Base-by-base conservation (phyloP, 2,888 invertebrate genomes). In the Heteromurus nitidus region DNA sequence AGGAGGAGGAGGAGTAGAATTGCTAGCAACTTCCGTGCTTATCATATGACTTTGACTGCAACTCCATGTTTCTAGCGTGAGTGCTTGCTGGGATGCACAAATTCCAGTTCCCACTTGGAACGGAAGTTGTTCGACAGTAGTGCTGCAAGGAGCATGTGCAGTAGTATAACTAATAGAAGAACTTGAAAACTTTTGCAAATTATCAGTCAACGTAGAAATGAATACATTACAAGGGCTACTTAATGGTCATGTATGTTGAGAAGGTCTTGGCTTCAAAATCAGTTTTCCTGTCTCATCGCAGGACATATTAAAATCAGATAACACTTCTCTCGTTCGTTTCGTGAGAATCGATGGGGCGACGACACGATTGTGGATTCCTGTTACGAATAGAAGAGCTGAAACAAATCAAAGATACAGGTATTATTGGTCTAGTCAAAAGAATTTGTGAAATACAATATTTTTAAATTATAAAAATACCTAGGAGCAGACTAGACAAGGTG, bases 241-340 rank as follows among this genome's bases (percentile, higher is more conserved):
- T 44, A 18, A 44, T 68, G 64, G 83, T 84, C 82, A 86, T 65
- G 86, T 85, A 73, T 85, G 79, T 79, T 77, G 85, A 3, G 91
- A 92, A 53, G 96, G 96, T 80, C 96, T 90, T 1, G 97, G 98
- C 89, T 96, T 96, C 42, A 98, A 91, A 88, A 98, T 98, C 65
- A 98, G 91, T 90, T 97, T 97, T 79, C 98, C 98, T 31, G 96
- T 96, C 89, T 98, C 97, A 89, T 98, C 98, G 90, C 98, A 98
- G 26, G 97, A 97, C 97, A 98, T 98, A 90, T 98, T 98, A 90
- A 97, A 98, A 90, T 98, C 98, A 55, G 94, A 94, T 72, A 98
- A 92, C 1, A 98, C 97, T 68, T 93, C 93, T 80, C 98, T 92
- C 58, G 97, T 96, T 85, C 98, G 92, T 0, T 96, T 94, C 0